Conservation (phyloP, 2,888 invertebrate genomes). For the Nomada fabriciana region DNA sequence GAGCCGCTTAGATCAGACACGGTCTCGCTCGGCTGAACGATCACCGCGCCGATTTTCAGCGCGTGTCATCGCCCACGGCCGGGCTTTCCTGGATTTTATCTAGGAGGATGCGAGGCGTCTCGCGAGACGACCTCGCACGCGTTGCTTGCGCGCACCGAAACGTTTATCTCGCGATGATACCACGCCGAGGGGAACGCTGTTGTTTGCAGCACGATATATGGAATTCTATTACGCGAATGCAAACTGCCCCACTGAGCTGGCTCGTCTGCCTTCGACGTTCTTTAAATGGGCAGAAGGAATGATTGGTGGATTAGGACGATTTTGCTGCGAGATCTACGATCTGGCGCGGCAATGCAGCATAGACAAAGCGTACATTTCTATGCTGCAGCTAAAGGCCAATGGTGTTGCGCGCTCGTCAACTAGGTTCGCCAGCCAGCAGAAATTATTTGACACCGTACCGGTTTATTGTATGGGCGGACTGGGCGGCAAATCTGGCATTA, state of each 20-base stretch:
- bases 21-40: slow-evolving; percentile 30
- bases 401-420: too few relatives aligned
- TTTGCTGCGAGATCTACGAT: not conserved
- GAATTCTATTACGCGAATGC: slow-evolving; percentile 19
- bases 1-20: not conserved
- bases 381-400: too few relatives aligned
- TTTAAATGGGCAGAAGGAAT: not conserved
- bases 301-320: not conserved
- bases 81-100: slow-evolving; percentile 10
- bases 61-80: slow-evolving; percentile 30
- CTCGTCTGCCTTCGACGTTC: not conserved
- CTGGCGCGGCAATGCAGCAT: too few relatives aligned
- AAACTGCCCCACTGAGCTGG: not conserved
- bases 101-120: not conserved
- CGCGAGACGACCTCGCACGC: slow-evolving; percentile 31
- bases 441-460: too few relatives aligned
- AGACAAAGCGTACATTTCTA: too few relatives aligned
- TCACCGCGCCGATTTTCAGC: slow-evolving; percentile 22
- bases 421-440: too few relatives aligned
- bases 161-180: slow-evolving; percentile 29
- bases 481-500: too few relatives aligned
- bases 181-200: not conserved
- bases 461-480: too few relatives aligned
- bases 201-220: not conserved
- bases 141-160: slow-evolving; percentile 11